Base-by-base conservation (phyloP, 2,797 vertebrate genomes). In the Cirrhinus molitorella region DNA sequence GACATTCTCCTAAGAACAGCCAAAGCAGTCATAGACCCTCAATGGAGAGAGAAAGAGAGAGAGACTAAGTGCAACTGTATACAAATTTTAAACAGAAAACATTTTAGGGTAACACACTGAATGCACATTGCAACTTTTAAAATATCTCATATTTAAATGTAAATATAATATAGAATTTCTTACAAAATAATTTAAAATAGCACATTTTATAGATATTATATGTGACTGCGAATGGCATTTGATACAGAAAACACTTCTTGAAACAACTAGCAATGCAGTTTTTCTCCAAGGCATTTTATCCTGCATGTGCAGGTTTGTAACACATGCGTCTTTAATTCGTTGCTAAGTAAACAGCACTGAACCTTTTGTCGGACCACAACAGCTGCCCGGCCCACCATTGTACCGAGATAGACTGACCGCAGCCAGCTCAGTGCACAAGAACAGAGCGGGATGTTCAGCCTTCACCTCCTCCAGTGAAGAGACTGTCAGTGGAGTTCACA, bases 371-470 rank as follows among this genome's bases (percentile, higher is more conserved):
- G 90, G 77, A 85, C 90, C 89, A 90, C 91, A 91, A 94, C 96
- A 97, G 96, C 96, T 97, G 96, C 94, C 96, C 95, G 90, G 94
- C 95, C 94, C 94, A 93, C 94, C 86, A 95, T 97, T 98, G 96
- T 97, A 91, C 88, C n/a, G 88, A 89, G 90, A 88, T 93, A 95
- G 95, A 95, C 94, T 96, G 94, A 95, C 95, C 95, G 94, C 94
- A 93, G 92, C 95, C 96, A 95, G 93, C 92, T 95, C 95, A 93
- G 89, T 95, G 96, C 96, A 96, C 95, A 96, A 96, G 96, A 95
- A 96, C 95, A 96, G 94, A 96, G 90, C 83, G 93, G 95, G 94
- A 95, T 94, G 92, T 95, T 96, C 94, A 95, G 95, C 94, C 92
- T 92, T 89, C 91, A 89, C 91, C 92, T 93, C 88, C 93, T 91